Base-by-base conservation (phyloP, 2,113 vertebrate species). In the Turdus rufiventris region DNA sequence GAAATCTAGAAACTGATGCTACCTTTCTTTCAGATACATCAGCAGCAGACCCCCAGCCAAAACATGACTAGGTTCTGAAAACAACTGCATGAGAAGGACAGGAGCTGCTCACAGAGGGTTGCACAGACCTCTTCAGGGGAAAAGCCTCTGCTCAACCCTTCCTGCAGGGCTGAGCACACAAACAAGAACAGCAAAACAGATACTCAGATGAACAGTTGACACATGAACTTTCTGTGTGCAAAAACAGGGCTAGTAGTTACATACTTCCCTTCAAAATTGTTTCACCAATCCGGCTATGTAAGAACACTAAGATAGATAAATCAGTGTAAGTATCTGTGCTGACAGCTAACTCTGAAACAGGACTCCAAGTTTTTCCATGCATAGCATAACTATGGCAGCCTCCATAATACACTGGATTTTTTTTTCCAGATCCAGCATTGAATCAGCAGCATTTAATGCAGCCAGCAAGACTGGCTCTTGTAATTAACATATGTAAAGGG, bases 21-120 rank as follows among this genome's bases (percentile, higher is more conserved):
- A 19, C 31, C 23, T 75, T 80, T 67, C 28, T 67, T 61, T n/a
- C 65, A 62, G 1, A 9, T 33, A 38, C 4, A 2, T 14, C 73
- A 89, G 42, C 63, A 77, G 16, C 26, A 50, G 18, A 14, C 3
- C 9, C 73, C 5, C 21, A 87, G 13, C 26, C 51, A 88, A 26
- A 72, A 23, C 19, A 36, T 8, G 17, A 74, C 21, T 23, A 5
- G 9, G 21, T 36, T 71, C 42, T 79, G 43, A 51, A 58, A 79
- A 31, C 40, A 78, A 12, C 45, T 6, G 5, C 0, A 0, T 2
- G 9, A 76, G 20, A 43, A 54, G 18, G 48, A 40, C n/a, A 56
- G 48, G 24, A 88, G 71, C 21, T 40, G 51, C 61, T 89, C 42
- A 25, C 53, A 86, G n/a, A 58, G 26, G 15, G 31, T 5, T n/a